Conservation (phyloP, 2,113 vertebrate species). For the Marmota monax region DNA sequence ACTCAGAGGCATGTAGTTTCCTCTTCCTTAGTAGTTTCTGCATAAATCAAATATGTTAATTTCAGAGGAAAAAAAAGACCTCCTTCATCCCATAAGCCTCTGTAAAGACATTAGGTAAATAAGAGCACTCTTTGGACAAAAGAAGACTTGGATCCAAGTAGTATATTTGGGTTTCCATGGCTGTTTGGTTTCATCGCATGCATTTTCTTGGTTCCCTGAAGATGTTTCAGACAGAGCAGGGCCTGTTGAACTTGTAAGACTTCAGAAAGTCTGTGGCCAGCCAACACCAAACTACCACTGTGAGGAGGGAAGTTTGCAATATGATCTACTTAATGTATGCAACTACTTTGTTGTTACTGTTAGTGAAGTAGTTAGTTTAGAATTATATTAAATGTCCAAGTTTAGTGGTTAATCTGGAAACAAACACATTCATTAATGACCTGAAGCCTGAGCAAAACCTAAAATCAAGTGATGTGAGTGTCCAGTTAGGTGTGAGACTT, state of each 20-base stretch:
- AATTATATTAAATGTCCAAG: constrained; percentile 67
- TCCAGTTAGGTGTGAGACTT: background rate
- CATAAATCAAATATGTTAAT: background rate
- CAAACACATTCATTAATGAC: background rate
- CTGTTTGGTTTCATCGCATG: background rate
- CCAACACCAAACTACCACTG: background rate
- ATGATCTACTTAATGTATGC: background rate
- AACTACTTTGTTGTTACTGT: constrained; percentile 55
- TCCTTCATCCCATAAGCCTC: background rate
- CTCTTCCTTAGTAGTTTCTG: background rate
- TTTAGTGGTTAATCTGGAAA: constrained; percentile 36
- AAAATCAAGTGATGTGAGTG: constrained; percentile 27
- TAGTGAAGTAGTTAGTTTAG: constrained; percentile 76
- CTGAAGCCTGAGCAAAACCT: constrained; percentile 7
- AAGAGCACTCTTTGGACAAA: constrained; percentile 9
- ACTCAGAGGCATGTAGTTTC: background rate
- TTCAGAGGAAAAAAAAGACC: constrained; percentile 34
- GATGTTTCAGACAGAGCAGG: background rate
- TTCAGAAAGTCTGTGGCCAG: background rate
- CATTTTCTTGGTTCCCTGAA: constrained; percentile 5
- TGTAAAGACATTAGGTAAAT: constrained; percentile 32
- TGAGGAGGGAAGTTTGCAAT: background rate
- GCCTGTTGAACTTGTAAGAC: background rate
- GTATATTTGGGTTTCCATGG: background rate
- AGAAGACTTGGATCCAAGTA: background rate